Base-by-base conservation (phyloP, 2,113 vertebrate genomes). In the Gymnogyps californianus region DNA sequence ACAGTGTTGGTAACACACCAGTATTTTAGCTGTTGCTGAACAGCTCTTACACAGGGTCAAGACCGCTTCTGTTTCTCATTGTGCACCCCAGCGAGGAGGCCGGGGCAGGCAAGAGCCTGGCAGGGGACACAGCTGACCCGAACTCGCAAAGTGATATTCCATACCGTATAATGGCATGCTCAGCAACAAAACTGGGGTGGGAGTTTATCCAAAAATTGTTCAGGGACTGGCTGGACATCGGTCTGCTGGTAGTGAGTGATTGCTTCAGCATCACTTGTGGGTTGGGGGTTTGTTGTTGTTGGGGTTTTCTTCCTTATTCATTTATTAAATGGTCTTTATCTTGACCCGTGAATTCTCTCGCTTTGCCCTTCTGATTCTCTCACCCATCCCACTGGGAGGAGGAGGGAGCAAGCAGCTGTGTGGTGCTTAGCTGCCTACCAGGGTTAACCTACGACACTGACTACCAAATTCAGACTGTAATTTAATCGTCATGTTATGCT, bases 161-260 rank as follows among this genome's bases (percentile, higher is more conserved):
- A 0, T 28, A 20, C 26, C 19, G 3, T 2, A 0, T 20, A 36
- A 22, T 12, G 4, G 11, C 21, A 16, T 11, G 9, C 22, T 65
- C 46, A 62, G 47, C 21, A 31, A 4, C 64, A 40, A 55, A 46
- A 64, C 26, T 3, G 34, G 10, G 18, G 11, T 47, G 36, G 19
- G 29, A 81, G 10, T 38, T 93, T 10, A 47, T 47, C 31, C 14
- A 87, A 22, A 91, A 77, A 81, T 57, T 61, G 32, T 36, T 55
- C 2, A 1, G 28, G 13, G 16, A 25, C n/a, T 72, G 62, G 13
- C n/a, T 87, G 20, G 49, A 29, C 15, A 46, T 72, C 24, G 32
- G 5, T 44, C 57, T 58, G 20, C n/a, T 72, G 32, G 31, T 49
- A 76, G 29, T 5, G 10, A 62, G 20, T 19, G 46, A 67, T 25